Conservation (phyloP, 2,888 invertebrate genomes). For the Drosophila mulleri region DNA sequence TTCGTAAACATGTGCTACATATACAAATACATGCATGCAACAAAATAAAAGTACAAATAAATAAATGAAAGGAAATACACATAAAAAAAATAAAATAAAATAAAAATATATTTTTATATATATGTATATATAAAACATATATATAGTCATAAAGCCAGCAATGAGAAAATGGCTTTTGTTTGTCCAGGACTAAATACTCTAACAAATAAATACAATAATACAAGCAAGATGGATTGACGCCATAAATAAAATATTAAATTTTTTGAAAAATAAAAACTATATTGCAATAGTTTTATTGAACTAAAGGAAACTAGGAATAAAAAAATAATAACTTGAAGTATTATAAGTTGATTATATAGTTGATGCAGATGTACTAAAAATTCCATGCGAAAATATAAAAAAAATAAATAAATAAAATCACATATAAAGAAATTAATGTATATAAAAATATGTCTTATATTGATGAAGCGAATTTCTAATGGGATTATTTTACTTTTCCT, state of each 20-base stretch:
- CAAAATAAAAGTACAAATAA: background rate
- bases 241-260: background rate
- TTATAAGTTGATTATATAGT: too few relatives aligned
- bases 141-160: background rate
- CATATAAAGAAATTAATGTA: too few relatives aligned
- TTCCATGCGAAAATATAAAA: too few relatives aligned
- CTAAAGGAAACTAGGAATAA: too few relatives aligned
- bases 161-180: background rate
- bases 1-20: conserved; percentile 37
- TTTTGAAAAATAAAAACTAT: background rate
- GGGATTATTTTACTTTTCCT: too few relatives aligned
- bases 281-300: too few relatives aligned
- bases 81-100: background rate
- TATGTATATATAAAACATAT: background rate
- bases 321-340: too few relatives aligned
- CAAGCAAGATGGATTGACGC: background rate
- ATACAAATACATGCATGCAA: background rate
- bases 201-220: background rate
- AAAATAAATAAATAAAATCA: too few relatives aligned
- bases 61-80: background rate
- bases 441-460: too few relatives aligned
- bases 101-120: background rate
- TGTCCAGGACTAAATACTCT: conserved; percentile 11
- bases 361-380: too few relatives aligned
- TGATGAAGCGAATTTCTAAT: too few relatives aligned